Conservation (phyloP, 2,797 vertebrate genomes). For the Clarias laeviceps region DNA sequence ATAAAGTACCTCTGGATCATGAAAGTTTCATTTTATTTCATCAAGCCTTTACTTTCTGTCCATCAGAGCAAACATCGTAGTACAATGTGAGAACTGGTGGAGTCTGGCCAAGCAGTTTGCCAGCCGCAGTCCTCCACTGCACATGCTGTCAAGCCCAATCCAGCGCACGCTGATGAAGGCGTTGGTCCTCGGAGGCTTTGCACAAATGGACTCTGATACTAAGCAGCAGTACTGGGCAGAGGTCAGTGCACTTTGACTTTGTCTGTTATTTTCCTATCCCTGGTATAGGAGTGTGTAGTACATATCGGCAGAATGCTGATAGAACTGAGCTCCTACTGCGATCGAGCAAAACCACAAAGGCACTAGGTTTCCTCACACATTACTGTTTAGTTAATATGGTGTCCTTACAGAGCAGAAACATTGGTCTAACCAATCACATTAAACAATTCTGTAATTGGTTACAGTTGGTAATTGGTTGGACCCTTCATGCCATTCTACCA, state of each 20-base stretch:
- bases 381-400: background rate
- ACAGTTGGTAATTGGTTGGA: background rate
- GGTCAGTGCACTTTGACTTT: constrained; percentile 67
- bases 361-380: background rate
- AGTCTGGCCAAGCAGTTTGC: constrained; percentile 97
- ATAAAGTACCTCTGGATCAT: background rate
- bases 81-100: constrained; percentile 99
- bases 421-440: background rate
- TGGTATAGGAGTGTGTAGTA: background rate
- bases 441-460: background rate
- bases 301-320: background rate
- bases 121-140: constrained; percentile 90
- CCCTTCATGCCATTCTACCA: background rate
- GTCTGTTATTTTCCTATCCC: too few relatives aligned
- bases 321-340: background rate
- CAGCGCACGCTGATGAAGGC: constrained; percentile 97
- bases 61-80: constrained; percentile 92
- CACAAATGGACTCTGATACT: constrained; percentile 95
- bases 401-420: background rate
- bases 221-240: constrained; percentile 99
- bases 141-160: constrained; percentile 92
- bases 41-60: constrained; percentile 7
- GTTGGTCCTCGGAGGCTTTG: constrained; percentile 94
- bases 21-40: background rate
- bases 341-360: background rate